Base-by-base conservation (phyloP, 2,888 invertebrate genomes). In the Scaptomyza cyrtandrae region DNA sequence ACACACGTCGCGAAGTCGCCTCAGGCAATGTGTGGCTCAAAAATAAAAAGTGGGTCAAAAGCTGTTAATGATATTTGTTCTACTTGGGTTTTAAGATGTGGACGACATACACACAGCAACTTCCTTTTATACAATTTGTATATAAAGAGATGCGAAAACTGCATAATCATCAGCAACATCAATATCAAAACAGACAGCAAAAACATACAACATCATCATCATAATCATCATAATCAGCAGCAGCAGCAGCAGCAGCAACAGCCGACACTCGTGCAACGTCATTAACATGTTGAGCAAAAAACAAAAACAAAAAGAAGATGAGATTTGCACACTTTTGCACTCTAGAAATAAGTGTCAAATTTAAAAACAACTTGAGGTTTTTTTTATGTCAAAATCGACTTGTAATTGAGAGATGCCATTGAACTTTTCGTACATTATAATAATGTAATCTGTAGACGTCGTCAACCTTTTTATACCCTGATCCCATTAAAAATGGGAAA, bases 11-110 rank as follows among this genome's bases (percentile, higher is more conserved):
- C 73, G 72, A 71, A 61, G 62, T 73, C 48, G 80, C 84, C 70
- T 64, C 60, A 55, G 70, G 87, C 83, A 62, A 50, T 67, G 24
- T 63, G 24, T 63, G 88, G 67, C 71, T 66, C 35, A 78, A 78
- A 82, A 86, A 41, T 16, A 65, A 80, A 84, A 86, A 86, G 75
- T 86, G 78, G 88, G 85, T 86, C 85, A 86, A 74, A 85, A 86
- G 79, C 86, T 88, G 88, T 74, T 86, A 86, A 86, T 86, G 86
- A 86, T 86, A 86, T 86, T 88, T 86, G 85, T 86, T 86, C 84
- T 84, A 88, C 80, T 86, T 78, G 86, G 86, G 81, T 41, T 74
- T 78, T n/a, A 88, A 86, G 86, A 81, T 84, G 84, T 44, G 50
- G 16, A 35, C 65, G 76, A 62, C 75, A 50, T 61, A 54, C 53